Conservation (phyloP, 2,797 vertebrate species). For the Sebastes melanostomus region DNA sequence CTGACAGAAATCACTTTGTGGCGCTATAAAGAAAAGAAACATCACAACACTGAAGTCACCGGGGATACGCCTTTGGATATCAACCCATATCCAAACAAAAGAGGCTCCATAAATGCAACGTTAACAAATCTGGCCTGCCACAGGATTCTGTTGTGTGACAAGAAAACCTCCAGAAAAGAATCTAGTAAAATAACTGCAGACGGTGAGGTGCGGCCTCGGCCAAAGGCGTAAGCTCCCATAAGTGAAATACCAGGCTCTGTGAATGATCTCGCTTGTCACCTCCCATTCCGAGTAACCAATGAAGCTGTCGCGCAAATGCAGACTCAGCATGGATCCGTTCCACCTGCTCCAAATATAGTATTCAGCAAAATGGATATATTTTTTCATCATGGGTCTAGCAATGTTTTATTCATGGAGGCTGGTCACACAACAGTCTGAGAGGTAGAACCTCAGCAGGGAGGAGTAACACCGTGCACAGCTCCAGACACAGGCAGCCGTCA, state of each 20-base stretch:
- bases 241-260: slow-evolving; percentile 39
- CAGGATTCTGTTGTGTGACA: slow-evolving; percentile 15
- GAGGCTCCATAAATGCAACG: slow-evolving; percentile 32
- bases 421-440: slow-evolving; percentile 15
- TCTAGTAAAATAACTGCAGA: slow-evolving; percentile 25
- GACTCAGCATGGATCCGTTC: slow-evolving; percentile 55
- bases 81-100: slow-evolving; percentile 28
- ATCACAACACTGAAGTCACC: neutral
- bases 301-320: slow-evolving; percentile 48
- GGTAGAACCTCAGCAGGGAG: neutral
- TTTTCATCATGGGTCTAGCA: slow-evolving; percentile 41
- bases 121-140: slow-evolving; percentile 23
- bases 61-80: slow-evolving; percentile 1
- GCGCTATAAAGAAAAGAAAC: slow-evolving; percentile 9
- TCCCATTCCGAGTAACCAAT: slow-evolving; percentile 52
- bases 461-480: neutral
- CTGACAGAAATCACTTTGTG: slow-evolving; percentile 14
- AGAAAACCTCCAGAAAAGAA: slow-evolving; percentile 17
- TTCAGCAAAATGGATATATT: slow-evolving; percentile 54
- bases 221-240: slow-evolving; percentile 36
- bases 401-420: slow-evolving; percentile 63
- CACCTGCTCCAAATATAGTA: slow-evolving; percentile 43
- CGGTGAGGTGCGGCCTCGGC: slow-evolving; percentile 7
- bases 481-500: neutral
- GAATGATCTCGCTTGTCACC: slow-evolving; percentile 53